Conservation (phyloP, 2,797 vertebrate genomes). For the Brachymystax lenok region DNA sequence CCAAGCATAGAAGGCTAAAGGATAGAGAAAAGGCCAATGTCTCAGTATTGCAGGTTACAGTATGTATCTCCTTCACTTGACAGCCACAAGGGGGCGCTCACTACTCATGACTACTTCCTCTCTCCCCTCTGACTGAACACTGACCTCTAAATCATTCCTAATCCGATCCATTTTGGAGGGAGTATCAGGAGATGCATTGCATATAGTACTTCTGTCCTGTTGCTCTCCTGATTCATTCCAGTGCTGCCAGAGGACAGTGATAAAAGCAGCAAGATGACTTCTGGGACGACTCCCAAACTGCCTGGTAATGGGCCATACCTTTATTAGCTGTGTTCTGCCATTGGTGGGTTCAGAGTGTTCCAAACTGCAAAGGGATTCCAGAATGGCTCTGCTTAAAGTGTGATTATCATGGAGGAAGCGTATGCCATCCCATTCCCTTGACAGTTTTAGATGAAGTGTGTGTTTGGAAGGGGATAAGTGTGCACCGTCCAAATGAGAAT, state of each 20-base stretch:
- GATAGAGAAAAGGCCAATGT: no score
- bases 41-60: no score
- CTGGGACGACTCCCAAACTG: neutral
- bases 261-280: constrained; percentile 6
- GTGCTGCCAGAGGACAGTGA: neutral
- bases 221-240: neutral
- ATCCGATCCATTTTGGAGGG: neutral
- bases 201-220: neutral
- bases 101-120: constrained; percentile 22
- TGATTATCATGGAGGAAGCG: neutral
- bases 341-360: neutral
- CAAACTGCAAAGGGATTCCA: neutral
- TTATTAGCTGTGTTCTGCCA: neutral
- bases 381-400: neutral
- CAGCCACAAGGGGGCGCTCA: constrained; percentile 67
- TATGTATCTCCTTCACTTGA: neutral
- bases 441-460: neutral
- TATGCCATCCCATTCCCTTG: neutral
- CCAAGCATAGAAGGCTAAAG: no score
- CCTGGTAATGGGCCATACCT: neutral
- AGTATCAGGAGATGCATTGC: neutral
- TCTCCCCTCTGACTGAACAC: constrained; percentile 9
- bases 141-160: neutral
- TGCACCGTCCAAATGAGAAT: neutral
- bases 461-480: neutral